Conservation (phyloP, 2,113 vertebrate genomes). For the Raja brachyura region DNA sequence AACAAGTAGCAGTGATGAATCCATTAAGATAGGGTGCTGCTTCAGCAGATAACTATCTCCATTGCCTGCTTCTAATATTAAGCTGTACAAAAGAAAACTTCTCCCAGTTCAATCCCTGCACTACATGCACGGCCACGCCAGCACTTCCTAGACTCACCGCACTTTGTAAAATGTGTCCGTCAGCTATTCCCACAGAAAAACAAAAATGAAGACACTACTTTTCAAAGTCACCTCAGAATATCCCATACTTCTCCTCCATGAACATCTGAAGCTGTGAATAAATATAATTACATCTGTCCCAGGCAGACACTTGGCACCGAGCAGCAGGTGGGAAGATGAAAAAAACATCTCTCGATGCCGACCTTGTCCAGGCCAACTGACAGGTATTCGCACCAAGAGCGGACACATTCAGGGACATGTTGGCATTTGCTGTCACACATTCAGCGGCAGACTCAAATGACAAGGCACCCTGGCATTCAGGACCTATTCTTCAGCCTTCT, state of each 20-base stretch:
- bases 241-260: too few species aligned
- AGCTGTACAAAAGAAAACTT: not conserved
- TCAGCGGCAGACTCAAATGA: not conserved
- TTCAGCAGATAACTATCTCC: not conserved
- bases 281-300: not conserved
- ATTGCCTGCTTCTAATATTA: not conserved
- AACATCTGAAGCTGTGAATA: not conserved
- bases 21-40: not conserved
- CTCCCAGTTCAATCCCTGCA: not conserved
- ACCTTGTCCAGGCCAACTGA: not conserved
- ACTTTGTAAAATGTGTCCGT: not conserved
- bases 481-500: not conserved
- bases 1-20: not conserved
- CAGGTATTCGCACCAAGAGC: not conserved
- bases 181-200: not conserved
- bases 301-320: not conserved
- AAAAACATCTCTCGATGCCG: slow-evolving; percentile 10
- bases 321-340: not conserved
- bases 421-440: slow-evolving; percentile 13
- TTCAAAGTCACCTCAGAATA: not conserved
- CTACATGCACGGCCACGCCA: not conserved
- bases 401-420: not conserved
- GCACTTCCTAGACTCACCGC: not conserved
- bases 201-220: not conserved
- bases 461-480: not conserved